Conservation (phyloP, 2,888 invertebrate species). For the Heliconius charithonia region DNA sequence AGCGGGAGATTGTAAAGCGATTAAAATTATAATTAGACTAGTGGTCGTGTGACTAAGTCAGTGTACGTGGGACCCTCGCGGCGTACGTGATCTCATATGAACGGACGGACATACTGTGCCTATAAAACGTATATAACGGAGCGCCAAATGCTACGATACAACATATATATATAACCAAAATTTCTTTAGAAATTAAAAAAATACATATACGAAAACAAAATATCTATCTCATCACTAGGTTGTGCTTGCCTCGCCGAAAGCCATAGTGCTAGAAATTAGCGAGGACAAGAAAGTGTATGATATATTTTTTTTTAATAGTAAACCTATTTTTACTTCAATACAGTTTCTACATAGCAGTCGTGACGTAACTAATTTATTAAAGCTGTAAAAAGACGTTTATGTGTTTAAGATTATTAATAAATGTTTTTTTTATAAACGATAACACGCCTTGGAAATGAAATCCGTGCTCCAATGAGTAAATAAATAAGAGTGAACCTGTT, state of each 20-base stretch:
- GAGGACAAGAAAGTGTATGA: no score
- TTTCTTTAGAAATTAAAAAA: background rate
- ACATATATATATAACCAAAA: background rate
- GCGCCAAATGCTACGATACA: background rate
- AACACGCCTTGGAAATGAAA: no score
- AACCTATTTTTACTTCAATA: no score
- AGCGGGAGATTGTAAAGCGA: constrained; percentile 30
- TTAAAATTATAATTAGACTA: constrained; percentile 34
- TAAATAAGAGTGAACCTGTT: no score
- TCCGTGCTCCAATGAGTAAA: no score
- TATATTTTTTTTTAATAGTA: no score
- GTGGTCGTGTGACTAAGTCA: constrained; percentile 28
- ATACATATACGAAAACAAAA: background rate
- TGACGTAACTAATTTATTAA: no score
- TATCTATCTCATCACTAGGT: background rate
- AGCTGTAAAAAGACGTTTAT: no score
- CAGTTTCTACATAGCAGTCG: no score
- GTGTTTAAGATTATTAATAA: no score
- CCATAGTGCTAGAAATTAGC: background rate
- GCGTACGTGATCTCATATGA: constrained; percentile 24
- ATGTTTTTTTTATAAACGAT: no score
- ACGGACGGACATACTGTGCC: background rate
- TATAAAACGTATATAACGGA: background rate
- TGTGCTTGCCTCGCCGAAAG: background rate
- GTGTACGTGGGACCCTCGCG: constrained; percentile 12